A percentile compares a stretch with the other conserved stretches of the same genome.
Evolutionary conservation across 1,140 invertebrate species (phyloP).

Genomic region (Dinothrombium tinctorium): DNA sequence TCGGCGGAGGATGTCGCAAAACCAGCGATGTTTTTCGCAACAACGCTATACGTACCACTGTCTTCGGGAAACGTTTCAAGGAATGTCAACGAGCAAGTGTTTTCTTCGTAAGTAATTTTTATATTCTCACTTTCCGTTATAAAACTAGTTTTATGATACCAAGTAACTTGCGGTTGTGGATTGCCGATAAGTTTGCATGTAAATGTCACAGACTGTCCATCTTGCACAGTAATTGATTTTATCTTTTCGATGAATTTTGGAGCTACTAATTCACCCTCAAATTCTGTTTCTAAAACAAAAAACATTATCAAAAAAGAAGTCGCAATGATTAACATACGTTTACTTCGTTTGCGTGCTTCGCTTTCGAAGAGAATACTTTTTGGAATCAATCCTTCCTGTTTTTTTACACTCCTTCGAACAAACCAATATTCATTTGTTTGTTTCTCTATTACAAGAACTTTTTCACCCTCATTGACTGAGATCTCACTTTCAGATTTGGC

Average conservation of each 20-base stretch:
- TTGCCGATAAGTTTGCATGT: constrained; percentile 60
- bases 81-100: constrained; percentile 75
- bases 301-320: constrained; percentile 1
- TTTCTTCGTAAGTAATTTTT: constrained; percentile 77
- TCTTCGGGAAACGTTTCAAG: constrained; percentile 91
- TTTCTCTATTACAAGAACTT: constrained; percentile 47
- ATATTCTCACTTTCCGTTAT: constrained; percentile 36
- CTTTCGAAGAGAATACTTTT: constrained; percentile 61
- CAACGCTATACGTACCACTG: constrained; percentile 81
- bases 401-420: constrained; percentile 61
- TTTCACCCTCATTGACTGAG: constrained; percentile 67
- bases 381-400: constrained; percentile 78
- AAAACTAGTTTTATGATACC: constrained; percentile 76
- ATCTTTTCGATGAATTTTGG: constrained; percentile 58
- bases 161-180: constrained; percentile 71
- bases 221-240: constrained; percentile 28
- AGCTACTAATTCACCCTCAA: constrained; percentile 45
- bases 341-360: constrained; percentile 37
- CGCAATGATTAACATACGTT: neutral
- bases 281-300: constrained; percentile 37
- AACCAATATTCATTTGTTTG: constrained; percentile 65
- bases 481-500: constrained; percentile 21
- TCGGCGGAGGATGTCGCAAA: constrained; percentile 76
- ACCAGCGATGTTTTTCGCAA: constrained; percentile 80
- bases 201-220: constrained; percentile 67